These are phyloP conservation scores for Monochamus saltuarius DNA, from an alignment of 1,140 invertebrate species.

Conservation along the genomic window DNA sequence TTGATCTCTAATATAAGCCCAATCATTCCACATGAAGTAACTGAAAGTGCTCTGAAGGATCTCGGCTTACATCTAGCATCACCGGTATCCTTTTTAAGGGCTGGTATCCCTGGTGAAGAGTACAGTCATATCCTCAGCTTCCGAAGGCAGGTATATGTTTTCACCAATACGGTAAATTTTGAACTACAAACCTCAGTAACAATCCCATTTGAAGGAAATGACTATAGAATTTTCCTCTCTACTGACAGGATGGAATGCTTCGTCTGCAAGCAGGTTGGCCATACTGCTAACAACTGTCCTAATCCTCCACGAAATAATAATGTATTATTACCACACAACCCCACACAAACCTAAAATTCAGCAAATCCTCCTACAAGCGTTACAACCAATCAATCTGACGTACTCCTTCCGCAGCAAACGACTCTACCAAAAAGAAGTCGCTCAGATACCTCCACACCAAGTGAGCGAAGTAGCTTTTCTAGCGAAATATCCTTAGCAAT, in stretches of 20 bases:
- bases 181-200: slow-evolving; percentile 4
- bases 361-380: background rate
- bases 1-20: slow-evolving; percentile 11
- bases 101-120: slow-evolving; percentile 6
- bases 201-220: background rate
- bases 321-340: background rate
- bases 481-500: too few relatives aligned
- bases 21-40: slow-evolving; percentile 15
- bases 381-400: too few relatives aligned
- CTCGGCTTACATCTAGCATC: background rate
- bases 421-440: background rate
- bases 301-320: slow-evolving; percentile 1
- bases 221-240: background rate
- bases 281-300: background rate
- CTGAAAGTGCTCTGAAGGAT: slow-evolving; percentile 27
- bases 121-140: slow-evolving; percentile 11
- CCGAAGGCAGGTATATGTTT: slow-evolving; percentile 2
- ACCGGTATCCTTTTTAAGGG: slow-evolving; percentile 3
- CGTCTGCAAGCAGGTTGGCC: slow-evolving; percentile 6
- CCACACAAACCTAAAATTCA: slow-evolving; percentile 4
- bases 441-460: background rate
- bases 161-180: background rate
- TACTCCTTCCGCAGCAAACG: background rate
- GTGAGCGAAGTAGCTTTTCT: too few relatives aligned
- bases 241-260: background rate